Base-by-base conservation (phyloP, 2,888 invertebrate genomes). In the Cartodere bifasciata region DNA sequence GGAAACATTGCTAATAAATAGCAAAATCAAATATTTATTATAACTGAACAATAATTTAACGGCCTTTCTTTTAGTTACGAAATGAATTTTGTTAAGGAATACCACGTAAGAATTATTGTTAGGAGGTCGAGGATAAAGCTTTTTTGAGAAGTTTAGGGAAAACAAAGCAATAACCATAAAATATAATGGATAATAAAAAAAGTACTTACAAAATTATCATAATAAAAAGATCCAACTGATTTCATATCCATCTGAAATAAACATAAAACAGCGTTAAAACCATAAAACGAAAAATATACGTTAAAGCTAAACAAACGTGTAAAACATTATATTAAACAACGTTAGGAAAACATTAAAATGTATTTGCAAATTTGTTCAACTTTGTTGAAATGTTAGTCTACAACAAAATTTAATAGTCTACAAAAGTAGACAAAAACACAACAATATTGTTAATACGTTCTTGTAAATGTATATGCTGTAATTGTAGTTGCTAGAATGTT, bases 151-250 rank as follows among this genome's bases (percentile, higher is more conserved):
- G n/a, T n/a, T 20, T n/a, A 20, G 20, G 6, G 6, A 20, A 20
- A 20, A 20, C 20, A 20, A 20, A 20, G 20, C 7, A n/a, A n/a
- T n/a, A 17, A 17, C 6, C 9, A 11, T 13, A 15, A 2, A 29
- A 29, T 22, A 9, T 14, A 5, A 28, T 5, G 7, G 1, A 16
- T 2, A 12, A 14, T 10, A 21, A 14, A 10, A 33, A 33, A 31
- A 34, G 36, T 78, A 86, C 86, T 86, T 81, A 86, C 86, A 75
- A 86, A 86, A 73, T 85, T 86, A 70, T 87, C 86, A 72, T 87
- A 87, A 78, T 87, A 86, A 82, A 85, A 84, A 65, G 85, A 85
- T 68, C 86, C 86, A 74, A 86, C 83, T 72, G 84, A 82, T 79
- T 87, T 87, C 80, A 86, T 82, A 74, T 87, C 86, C 86, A 87